These are phyloP conservation scores for Stenolophus ochropezus DNA, from an alignment of 2,888 invertebrate species.

Conservation along the genomic window DNA sequence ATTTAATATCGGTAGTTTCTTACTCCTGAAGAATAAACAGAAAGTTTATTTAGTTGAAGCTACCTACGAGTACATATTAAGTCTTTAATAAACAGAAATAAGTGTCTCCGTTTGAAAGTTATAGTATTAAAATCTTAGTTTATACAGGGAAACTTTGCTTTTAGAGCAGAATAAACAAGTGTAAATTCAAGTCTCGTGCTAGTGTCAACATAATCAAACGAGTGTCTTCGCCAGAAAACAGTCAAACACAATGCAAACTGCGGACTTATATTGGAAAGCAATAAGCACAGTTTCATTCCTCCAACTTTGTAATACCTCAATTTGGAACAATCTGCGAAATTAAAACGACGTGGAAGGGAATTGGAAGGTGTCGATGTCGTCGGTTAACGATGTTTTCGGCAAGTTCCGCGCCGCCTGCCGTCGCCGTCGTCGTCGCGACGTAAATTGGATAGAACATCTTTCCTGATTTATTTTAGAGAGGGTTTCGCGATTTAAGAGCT, in stretches of 20 bases:
- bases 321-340: conserved; percentile 55
- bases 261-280: conserved; percentile 51
- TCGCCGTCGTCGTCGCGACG: conserved; percentile 21
- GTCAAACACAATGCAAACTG: conserved; percentile 50
- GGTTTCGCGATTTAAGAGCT: conserved; percentile 65
- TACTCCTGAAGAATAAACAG: background rate
- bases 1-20: no score
- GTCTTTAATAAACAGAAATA: background rate
- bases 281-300: conserved; percentile 42
- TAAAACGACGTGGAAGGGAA: conserved; percentile 39
- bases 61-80: background rate
- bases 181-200: conserved; percentile 33
- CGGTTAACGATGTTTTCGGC: conserved; percentile 37
- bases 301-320: conserved; percentile 52
- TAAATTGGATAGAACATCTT: conserved; percentile 64
- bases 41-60: background rate
- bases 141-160: conserved; percentile 33
- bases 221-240: conserved; percentile 45
- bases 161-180: conserved; percentile 41
- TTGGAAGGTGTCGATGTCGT: background rate
- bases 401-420: conserved; percentile 1
- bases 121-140: conserved; percentile 8
- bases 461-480: conserved; percentile 64
- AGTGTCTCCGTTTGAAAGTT: background rate
- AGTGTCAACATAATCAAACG: conserved; percentile 52